Evolutionary conservation across 2,113 vertebrate genomes (phyloP).

Genomic region (Equus przewalskii): DNA sequence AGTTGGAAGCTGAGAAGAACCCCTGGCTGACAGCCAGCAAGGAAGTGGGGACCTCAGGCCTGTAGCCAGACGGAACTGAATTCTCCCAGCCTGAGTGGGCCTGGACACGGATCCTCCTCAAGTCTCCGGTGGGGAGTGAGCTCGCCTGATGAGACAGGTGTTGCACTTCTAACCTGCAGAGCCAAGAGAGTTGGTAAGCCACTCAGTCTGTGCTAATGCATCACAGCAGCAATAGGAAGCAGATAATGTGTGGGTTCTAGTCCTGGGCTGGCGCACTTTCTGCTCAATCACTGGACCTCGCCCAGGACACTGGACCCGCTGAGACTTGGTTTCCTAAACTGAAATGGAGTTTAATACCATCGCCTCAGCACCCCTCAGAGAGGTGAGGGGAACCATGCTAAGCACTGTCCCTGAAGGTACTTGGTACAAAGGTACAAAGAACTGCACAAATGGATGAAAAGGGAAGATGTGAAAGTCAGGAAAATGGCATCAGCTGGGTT

Average conservation of each 20-base stretch:
- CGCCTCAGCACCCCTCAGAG: accelerated
- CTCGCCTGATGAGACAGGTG: accelerated
- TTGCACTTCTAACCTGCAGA: background rate
- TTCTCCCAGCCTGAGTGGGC: background rate
- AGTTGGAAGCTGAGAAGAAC: background rate
- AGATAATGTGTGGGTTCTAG: background rate
- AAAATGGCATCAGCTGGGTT: background rate
- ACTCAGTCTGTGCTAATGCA: background rate
- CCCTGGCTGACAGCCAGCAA: background rate
- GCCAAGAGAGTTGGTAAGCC: background rate
- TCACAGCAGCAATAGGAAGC: background rate
- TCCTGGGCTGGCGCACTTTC: no score
- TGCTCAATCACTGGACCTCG: background rate
- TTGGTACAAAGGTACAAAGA: background rate
- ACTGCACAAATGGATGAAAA: background rate
- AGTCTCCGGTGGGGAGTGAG: background rate
- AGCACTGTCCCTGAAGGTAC: accelerated
- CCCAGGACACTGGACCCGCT: background rate
- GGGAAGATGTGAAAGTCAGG: background rate
- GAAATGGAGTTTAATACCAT: background rate
- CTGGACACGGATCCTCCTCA: background rate
- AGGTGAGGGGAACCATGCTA: background rate
- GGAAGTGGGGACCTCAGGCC: background rate
- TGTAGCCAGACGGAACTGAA: background rate
- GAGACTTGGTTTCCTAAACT: background rate